phyloP scores from a whole-genome alignment of 2,888 invertebrate species.

The Spodoptera littoralis region DNA sequence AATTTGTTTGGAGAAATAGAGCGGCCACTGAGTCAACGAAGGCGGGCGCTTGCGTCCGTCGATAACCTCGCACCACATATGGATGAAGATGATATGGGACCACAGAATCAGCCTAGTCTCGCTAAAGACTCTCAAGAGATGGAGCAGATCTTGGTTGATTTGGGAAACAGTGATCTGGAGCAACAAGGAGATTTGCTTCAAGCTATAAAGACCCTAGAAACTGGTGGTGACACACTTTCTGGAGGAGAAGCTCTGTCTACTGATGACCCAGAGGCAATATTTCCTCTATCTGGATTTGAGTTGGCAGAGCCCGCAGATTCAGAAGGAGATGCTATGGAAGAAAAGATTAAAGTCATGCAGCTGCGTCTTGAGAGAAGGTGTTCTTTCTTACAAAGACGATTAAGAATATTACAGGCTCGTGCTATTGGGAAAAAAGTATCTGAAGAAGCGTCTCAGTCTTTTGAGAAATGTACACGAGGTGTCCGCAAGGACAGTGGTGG shows the following conservation, averaged over 20 bases:
- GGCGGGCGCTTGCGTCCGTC: constrained; percentile 86
- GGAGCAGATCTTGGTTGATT: constrained; percentile 91
- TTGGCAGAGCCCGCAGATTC: constrained; percentile 86
- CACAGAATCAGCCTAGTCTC: constrained; percentile 87
- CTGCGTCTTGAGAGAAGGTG: constrained; percentile 91
- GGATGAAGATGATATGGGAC: constrained; percentile 89
- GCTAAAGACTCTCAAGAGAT: constrained; percentile 90
- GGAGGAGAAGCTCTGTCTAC: constrained; percentile 77
- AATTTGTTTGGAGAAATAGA: constrained; percentile 70
- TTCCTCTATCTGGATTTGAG: constrained; percentile 81
- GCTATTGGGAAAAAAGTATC: constrained; percentile 93
- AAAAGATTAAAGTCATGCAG: constrained; percentile 87
- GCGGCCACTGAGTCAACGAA: constrained; percentile 67
- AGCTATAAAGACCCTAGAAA: constrained; percentile 93
- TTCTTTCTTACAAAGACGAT: constrained; percentile 92
- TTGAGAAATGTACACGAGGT: constrained; percentile 92
- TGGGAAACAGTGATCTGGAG: constrained; percentile 88
- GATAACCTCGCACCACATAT: constrained; percentile 87
- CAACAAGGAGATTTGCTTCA: constrained; percentile 92
- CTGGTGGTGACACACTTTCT: constrained; percentile 72
- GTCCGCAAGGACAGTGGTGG: constrained; percentile 88
- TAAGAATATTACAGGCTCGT: constrained; percentile 93
- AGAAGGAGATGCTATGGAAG: constrained; percentile 86
- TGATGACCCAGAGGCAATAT: constrained; percentile 85
- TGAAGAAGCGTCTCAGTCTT: constrained; percentile 91